These are phyloP conservation scores for Callosobruchus maculatus DNA, from an alignment of 2,888 invertebrate species.

Conservation along the genomic window DNA sequence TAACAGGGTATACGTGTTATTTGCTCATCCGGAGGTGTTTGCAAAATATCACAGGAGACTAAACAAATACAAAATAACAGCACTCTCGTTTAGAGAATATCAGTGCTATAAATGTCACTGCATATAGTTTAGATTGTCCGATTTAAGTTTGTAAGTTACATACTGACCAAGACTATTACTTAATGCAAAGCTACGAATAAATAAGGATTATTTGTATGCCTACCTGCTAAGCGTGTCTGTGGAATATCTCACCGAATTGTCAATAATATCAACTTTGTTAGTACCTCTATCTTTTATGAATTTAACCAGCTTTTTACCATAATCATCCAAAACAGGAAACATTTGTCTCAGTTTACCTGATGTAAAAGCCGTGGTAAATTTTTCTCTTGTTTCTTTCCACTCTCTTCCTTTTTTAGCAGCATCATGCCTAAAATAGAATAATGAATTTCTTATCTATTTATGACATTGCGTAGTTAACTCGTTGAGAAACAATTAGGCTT, in stretches of 20 bases:
- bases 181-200: too few species aligned
- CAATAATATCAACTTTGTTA: not conserved
- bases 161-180: too few species aligned
- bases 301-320: not conserved
- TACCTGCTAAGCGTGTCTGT: not conserved
- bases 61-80: too few species aligned
- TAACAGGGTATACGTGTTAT: too few species aligned
- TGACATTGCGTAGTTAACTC: too few species aligned
- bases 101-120: too few species aligned
- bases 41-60: too few species aligned
- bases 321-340: constrained; percentile 33
- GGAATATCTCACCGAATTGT: not conserved
- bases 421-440: constrained; percentile 34
- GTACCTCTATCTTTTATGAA: not conserved
- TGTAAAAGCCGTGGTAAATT: constrained; percentile 54
- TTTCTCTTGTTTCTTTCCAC: constrained; percentile 53
- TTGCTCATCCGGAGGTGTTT: too few species aligned
- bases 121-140: too few species aligned
- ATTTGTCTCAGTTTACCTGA: constrained; percentile 55
- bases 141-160: too few species aligned
- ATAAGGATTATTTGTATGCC: not conserved
- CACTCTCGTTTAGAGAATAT: too few species aligned
- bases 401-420: constrained; percentile 49
- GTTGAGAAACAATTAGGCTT: too few species aligned
- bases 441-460: not conserved